Evolutionary conservation across 2,888 invertebrate species (phyloP).

Genomic region (Halictus ligatus): DNA sequence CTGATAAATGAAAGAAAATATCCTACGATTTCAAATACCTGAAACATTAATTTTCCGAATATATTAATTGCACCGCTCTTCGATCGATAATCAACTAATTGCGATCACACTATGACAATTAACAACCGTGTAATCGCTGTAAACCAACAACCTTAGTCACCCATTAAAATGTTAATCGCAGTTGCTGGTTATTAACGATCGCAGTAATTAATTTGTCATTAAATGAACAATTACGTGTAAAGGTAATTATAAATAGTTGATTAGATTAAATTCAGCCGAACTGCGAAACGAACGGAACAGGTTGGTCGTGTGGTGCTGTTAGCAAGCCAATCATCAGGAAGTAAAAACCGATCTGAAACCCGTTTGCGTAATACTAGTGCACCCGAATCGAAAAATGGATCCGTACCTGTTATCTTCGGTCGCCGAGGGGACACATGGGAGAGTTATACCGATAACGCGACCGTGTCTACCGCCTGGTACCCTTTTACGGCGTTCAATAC

Average conservation of each 20-base stretch:
- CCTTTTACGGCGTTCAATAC: constrained; percentile 49
- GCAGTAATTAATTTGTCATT: background rate
- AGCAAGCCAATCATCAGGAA: constrained; percentile 9
- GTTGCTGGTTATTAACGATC: background rate
- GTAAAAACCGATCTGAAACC: constrained; percentile 4
- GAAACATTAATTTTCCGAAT: background rate
- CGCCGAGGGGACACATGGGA: constrained; percentile 32
- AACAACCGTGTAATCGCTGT: background rate
- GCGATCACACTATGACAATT: background rate
- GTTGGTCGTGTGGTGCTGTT: background rate
- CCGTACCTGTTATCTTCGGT: constrained; percentile 40
- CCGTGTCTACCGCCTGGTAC: constrained; percentile 19
- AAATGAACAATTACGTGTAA: background rate
- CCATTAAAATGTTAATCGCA: background rate
- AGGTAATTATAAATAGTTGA: background rate
- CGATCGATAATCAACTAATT: background rate
- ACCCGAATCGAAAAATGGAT: constrained; percentile 31
- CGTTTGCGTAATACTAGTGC: constrained; percentile 31
- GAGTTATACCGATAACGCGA: constrained; percentile 45
- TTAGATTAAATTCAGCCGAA: background rate
- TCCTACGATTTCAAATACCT: background rate
- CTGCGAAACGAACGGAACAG: background rate
- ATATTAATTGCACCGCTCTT: background rate
- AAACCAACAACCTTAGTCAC: background rate
- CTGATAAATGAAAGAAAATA: background rate